These are phyloP conservation scores for Agonum fuliginosum DNA, from an alignment of 2,888 invertebrate genomes.

Conservation along the genomic window DNA sequence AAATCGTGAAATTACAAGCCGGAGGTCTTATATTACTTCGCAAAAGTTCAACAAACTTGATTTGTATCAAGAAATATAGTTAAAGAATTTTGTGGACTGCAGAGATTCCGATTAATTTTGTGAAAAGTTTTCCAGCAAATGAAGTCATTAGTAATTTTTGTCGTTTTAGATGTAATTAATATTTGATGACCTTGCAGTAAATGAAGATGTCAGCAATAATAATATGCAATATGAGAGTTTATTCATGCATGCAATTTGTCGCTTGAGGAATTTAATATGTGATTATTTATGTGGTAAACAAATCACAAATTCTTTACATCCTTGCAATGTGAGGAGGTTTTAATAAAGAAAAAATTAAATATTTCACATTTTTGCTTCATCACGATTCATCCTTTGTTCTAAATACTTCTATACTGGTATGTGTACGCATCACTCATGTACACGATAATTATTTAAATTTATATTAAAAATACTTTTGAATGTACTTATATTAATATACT, in stretches of 20 bases:
- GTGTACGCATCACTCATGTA: too few relatives aligned
- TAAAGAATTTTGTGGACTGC: neutral
- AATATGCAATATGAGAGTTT: neutral
- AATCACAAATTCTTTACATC: too few relatives aligned
- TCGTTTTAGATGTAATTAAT: conserved; percentile 1
- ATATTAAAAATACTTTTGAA: too few relatives aligned
- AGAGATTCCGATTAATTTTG: neutral
- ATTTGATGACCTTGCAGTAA: neutral
- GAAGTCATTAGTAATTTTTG: neutral
- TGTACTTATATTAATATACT: too few relatives aligned
- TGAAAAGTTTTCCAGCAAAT: neutral
- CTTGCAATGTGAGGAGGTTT: too few relatives aligned
- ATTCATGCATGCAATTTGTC: conserved; percentile 4
- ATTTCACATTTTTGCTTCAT: too few relatives aligned
- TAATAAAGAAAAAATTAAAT: too few relatives aligned
- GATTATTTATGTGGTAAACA: conserved; percentile 19
- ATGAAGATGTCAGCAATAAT: conserved; percentile 37
- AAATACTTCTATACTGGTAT: too few relatives aligned
- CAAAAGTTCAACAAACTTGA: neutral
- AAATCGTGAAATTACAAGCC: neutral
- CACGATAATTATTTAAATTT: too few relatives aligned
- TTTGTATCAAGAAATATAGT: neutral
- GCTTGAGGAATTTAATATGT: conserved; percentile 3
- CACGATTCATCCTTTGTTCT: too few relatives aligned
- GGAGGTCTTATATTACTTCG: neutral